Conservation (phyloP, 2,113 vertebrate species). For the Vombatus ursinus region DNA sequence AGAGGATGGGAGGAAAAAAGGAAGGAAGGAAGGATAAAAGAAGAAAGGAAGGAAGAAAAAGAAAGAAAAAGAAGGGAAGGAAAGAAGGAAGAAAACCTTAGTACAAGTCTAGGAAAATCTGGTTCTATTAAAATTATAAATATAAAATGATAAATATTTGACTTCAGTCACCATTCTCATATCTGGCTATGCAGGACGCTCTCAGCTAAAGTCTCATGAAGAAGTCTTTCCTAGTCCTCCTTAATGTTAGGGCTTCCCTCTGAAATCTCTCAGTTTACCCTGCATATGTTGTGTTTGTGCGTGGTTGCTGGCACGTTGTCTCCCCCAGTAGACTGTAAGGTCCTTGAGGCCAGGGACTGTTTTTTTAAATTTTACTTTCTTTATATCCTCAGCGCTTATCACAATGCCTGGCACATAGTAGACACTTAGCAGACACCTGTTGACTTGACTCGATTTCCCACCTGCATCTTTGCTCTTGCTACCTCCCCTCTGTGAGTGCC, state of each 20-base stretch:
- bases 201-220: neutral
- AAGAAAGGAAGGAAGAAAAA: too few species aligned
- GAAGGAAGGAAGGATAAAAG: too few species aligned
- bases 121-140: too few species aligned
- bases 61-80: too few species aligned
- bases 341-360: neutral
- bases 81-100: neutral
- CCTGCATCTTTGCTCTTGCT: neutral
- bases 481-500: neutral
- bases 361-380: neutral
- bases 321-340: neutral
- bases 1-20: too few species aligned
- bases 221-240: neutral
- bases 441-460: neutral
- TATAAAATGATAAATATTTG: too few species aligned
- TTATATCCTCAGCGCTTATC: neutral
- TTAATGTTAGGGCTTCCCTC: neutral
- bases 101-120: too few species aligned
- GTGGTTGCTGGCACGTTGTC: neutral
- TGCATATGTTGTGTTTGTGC: neutral
- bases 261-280: neutral
- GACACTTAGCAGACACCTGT: neutral
- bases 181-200: too few species aligned
- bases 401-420: neutral
- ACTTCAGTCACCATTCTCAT: too few species aligned